Base-by-base conservation (phyloP, 2,888 invertebrate genomes). In the Cantharis nigra region DNA sequence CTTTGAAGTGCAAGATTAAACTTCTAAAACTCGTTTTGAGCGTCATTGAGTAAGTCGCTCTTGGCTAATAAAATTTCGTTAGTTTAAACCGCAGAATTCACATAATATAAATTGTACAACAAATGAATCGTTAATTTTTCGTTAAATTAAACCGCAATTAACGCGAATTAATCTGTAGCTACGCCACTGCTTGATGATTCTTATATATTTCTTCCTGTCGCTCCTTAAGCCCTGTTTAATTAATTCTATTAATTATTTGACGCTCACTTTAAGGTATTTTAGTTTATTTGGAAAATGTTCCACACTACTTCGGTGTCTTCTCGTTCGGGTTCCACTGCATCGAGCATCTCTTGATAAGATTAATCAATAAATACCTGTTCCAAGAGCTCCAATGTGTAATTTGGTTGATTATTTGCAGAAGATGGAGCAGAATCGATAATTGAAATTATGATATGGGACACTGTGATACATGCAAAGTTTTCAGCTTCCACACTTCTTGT, bases 401-500 rank as follows among this genome's bases (percentile, higher is more conserved):
- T 49, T 49, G 7, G n/a, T 49, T 49, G 49, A 49, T 49, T n/a
- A 9, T n/a, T 49, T 13, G 49, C n/a, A 49, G 49, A 49, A 49
- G 49, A 49, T 49, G 49, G 7, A 3, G 49, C n/a, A n/a, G 9
- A 49, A 49, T 49, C 49, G 49, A 49, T 49, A 49, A 49, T 49
- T n/a, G 49, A 49, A 49, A 49, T n/a, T n/a, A 49, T n/a, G 49
- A 49, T 49, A 49, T n/a, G 49, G 49, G 49, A 49, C 49, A 49
- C 49, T 49, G n/a, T 49, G 49, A 49, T 49, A 49, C 49, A 67
- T 67, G 20, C n/a, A 67, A 67, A 20, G 26, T 67, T 67, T 26
- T 20, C 65, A 67, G 65, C 65, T 67, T 67, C 65, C 65, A 67
- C 65, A 67, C 26, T 67, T 67, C 65, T 67, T 23, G 63, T 75